Evolutionary conservation across 2,888 invertebrate species (phyloP), one percentile per base, ranked within the genome.

Genomic region (Bellardia pandia): DNA sequence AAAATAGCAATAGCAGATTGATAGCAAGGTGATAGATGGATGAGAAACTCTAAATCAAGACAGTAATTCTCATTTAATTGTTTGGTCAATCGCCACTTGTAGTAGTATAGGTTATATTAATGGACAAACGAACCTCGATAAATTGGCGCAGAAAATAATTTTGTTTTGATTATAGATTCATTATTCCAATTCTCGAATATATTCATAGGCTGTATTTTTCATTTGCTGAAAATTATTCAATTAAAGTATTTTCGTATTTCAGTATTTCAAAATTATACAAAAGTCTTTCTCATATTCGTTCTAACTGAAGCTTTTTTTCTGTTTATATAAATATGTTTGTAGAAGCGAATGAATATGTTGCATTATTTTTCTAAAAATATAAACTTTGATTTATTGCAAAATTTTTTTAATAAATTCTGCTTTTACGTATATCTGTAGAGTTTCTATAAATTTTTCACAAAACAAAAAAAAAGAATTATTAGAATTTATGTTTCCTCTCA

Each of bases 401-500:
- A 37, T 23, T 79, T 79, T 79, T 79, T 79, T 76, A 71, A 75
- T 79, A 83, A 82, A 83, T 83, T 86, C 13, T 62, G 16, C 11
- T 69, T 69, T 45, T 23, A 23, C 78, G 71, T 83, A 86, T 86
- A 71, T 75, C 5, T 71, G 8, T 71, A 14, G 37, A 16, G 30
- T 68, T 68, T 16, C 58, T 76, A 60, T 76, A 76, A 66, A 81
- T 56, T 62, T 76, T 82, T 56, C 56, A 45, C 2, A 51, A 60
- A 58, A 51, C 68, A n/a, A 42, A 37, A 23, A 53, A 42, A 60
- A 42, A 42, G 51, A 30, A 48, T 48, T 23, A 45, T 68, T 23
- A 11, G 77, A 79, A 81, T 86, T 86, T 77, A 77, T 86, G 72
- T 77, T 81, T 81, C 85, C 85, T 81, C 30, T 58, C 53, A 71